A percentile compares a stretch with the other conserved stretches of the same genome.
Evolutionary conservation across 1,140 invertebrate genomes (phyloP).

Genomic region (Solenopsis invicta): DNA sequence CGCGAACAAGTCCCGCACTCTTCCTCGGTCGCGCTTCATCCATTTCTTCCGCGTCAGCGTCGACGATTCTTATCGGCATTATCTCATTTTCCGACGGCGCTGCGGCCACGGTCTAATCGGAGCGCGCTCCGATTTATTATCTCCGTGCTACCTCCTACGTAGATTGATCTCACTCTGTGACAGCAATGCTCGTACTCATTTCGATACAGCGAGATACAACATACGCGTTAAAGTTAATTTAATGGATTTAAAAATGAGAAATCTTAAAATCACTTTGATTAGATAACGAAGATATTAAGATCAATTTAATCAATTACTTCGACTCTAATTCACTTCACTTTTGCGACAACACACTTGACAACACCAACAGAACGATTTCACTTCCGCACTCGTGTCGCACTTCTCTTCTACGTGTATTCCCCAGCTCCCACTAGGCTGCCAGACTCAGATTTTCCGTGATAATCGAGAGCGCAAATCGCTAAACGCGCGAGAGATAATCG

Average conservation of each 20-base stretch:
- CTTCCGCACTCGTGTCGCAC: background rate
- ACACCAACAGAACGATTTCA: constrained; percentile 8
- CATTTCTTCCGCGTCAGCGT: background rate
- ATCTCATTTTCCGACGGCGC: constrained; percentile 16
- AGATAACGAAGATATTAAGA: background rate
- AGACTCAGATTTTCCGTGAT: background rate
- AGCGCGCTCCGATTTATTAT: constrained; percentile 24
- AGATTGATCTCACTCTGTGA: background rate
- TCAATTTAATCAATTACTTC: background rate
- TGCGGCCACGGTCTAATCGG: background rate
- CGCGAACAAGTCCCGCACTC: background rate
- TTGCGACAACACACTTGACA: background rate
- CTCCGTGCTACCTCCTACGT: background rate
- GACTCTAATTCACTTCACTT: constrained; percentile 13
- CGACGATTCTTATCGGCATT: constrained; percentile 33
- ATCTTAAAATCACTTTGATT: background rate
- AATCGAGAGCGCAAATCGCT: background rate
- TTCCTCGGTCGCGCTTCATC: background rate
- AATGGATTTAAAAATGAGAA: background rate
- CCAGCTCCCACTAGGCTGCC: background rate
- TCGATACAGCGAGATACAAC: background rate
- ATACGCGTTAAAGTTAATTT: background rate
- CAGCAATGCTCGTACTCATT: background rate
- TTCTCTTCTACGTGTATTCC: too few species aligned
- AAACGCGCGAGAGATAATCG: constrained; percentile 14